Percentiles rank a stretch among this genome's conserved stretches.
These are phyloP conservation scores for Drusus annulatus DNA, from an alignment of 1,140 invertebrate species.

Conservation along the genomic window DNA sequence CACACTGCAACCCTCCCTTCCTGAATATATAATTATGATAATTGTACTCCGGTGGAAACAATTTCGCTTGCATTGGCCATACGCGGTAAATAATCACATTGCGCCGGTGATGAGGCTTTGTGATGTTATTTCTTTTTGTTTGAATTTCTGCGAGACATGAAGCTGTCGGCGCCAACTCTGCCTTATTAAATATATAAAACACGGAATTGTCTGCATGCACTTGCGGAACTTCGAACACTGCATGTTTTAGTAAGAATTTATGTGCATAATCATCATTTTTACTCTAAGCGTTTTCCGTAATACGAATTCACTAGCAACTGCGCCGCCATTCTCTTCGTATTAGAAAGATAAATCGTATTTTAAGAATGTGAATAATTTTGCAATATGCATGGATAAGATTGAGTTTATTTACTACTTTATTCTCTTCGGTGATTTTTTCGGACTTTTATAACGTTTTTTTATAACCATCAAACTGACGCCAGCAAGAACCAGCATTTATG, in stretches of 20 bases:
- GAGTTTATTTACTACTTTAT: too few relatives aligned
- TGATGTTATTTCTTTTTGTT: not conserved
- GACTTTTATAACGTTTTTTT: too few relatives aligned
- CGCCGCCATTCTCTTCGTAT: not conserved
- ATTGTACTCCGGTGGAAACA: conserved; percentile 45
- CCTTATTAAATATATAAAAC: conserved; percentile 1
- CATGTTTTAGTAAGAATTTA: not conserved
- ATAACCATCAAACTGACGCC: too few relatives aligned
- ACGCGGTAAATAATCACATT: not conserved
- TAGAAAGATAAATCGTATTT: not conserved
- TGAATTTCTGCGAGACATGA: conserved; percentile 16
- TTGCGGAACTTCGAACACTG: not conserved
- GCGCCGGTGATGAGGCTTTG: conserved; percentile 4
- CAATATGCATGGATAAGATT: too few relatives aligned
- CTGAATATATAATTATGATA: conserved; percentile 49
- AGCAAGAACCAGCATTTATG: too few relatives aligned
- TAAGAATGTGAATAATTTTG: not conserved
- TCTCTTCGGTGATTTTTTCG: too few relatives aligned
- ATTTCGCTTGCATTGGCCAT: conserved; percentile 16
- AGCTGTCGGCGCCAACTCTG: not conserved
- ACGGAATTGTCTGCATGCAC: conserved; percentile 2
- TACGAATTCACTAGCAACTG: not conserved
- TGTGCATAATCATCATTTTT: conserved; percentile 9
- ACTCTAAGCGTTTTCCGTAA: not conserved
- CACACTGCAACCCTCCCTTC: not conserved